Evolutionary conservation across 2,113 vertebrate genomes (phyloP), one percentile per base, ranked within the genome.

Genomic region (Oreochromis aureus): DNA sequence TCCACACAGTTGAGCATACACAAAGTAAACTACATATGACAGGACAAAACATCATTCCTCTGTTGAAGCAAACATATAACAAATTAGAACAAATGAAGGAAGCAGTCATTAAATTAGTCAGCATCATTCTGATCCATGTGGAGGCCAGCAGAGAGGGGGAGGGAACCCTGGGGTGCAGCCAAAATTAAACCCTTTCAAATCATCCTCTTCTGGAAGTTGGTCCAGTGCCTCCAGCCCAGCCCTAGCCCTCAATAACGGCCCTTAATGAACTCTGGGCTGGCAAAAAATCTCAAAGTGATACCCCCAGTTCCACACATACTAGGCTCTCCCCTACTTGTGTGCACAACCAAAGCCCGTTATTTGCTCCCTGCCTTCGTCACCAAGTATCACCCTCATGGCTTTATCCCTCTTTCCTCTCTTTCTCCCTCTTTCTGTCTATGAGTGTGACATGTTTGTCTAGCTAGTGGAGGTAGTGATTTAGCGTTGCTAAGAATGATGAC

Each of bases 391-490:
- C 78, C 91, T 87, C 30, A 6, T 63, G 56, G 7, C 55, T 86
- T 81, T 55, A 85, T 88, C 83, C 78, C 78, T 32, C 69, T 83
- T 83, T 85, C 53, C 63, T 79, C 81, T 81, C 82, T 73, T 91
- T 86, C 80, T 89, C 78, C 63, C 73, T 66, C 79, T 87, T 85
- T 55, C 80, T 83, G 89, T 90, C 85, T 30, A 71, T 46, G 44
- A 94, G 84, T 93, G 93, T 90, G 95, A 95, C 95, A 96, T 96
- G 95, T 96, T 96, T 96, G 96, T 92, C 93, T 96, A 94, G 94
- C 93, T 92, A 95, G 95, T 89, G 93, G 93, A 96, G 95, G 95
- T 96, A 95, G 95, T 96, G 96, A 96, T 96, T 96, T 97, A 97
- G 94, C 90, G 83, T 91, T 82, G 92, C 91, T 94, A 92, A 96